phyloP scores from a whole-genome alignment of 2,113 vertebrate species.

The Ptychochromis oligacanthus region DNA sequence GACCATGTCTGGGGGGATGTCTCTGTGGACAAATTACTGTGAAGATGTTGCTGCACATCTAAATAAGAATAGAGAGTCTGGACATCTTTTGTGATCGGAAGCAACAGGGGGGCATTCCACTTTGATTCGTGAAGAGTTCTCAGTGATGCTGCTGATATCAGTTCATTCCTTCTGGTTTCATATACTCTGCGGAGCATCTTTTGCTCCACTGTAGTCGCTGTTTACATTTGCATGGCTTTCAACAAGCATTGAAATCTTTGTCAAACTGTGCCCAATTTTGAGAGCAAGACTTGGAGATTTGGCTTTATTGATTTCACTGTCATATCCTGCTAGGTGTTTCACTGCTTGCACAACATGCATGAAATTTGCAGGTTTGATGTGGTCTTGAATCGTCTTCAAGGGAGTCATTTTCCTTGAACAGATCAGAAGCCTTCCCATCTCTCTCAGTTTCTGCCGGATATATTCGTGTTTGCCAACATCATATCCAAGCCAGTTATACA shows the following conservation, averaged over 20 bases:
- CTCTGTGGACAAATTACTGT: too few relatives aligned
- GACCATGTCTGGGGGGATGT: background rate
- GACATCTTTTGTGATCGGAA: slow-evolving; percentile 46
- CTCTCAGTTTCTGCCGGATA: slow-evolving; percentile 46
- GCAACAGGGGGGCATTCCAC: slow-evolving; percentile 33
- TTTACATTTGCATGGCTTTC: slow-evolving; percentile 1
- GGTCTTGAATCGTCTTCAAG: slow-evolving; percentile 23
- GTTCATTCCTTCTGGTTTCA: slow-evolving; percentile 29
- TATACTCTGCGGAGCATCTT: slow-evolving; percentile 4
- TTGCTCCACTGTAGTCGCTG: background rate
- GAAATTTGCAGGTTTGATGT: slow-evolving; percentile 30
- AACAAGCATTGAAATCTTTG: too few relatives aligned
- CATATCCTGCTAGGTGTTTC: too few relatives aligned
- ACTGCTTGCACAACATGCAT: slow-evolving; percentile 34
- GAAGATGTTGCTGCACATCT: background rate
- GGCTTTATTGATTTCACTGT: too few relatives aligned
- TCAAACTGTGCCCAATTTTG: too few relatives aligned
- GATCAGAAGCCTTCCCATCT: slow-evolving; percentile 36
- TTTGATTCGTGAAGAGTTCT: slow-evolving; percentile 37
- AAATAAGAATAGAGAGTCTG: background rate
- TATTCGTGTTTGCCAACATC: slow-evolving; percentile 25
- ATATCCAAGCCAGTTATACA: slow-evolving; percentile 13
- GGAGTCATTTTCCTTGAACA: slow-evolving; percentile 12
- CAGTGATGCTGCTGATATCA: slow-evolving; percentile 23
- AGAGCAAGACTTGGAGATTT: too few relatives aligned